Evolutionary conservation across 2,113 vertebrate genomes (phyloP), one percentile per base, ranked within the genome.

Genomic region (Okapia johnstoni): DNA sequence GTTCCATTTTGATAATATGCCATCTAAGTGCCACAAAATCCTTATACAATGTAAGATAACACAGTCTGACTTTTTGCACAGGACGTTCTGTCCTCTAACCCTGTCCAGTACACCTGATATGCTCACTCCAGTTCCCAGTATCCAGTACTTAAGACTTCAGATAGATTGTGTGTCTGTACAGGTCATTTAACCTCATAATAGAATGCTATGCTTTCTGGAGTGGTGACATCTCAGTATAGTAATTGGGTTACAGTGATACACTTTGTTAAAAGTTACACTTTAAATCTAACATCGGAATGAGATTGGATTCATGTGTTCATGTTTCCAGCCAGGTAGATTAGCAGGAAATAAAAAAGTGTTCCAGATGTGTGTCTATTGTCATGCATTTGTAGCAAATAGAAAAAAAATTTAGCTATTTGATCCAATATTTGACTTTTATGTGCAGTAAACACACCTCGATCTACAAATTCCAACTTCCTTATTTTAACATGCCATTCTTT

Each of bases 251-350:
- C 33, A 90, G 60, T 86, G 61, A 63, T 96, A 96, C 9, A 40
- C 86, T 77, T 81, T 83, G 16, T 92, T 94, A 85, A 96, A 89
- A 63, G 73, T 95, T 85, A 83, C 17, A 85, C 48, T 81, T 94
- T 50, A 92, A 97, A 73, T 89, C 88, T 36, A 96, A 90, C 55
- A 46, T 46, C n/a, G 61, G n/a, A 25, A 48, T 7, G 30, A 85
- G 46, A 89, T 54, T 84, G 23, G 43, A 85, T 85, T 92, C 60
- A 70, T 88, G 46, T 88, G 28, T 50, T 92, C 60, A 30, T 76
- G 54, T 76, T 85, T 86, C 60, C 43, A 90, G 21, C 60, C 2
- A 93, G 55, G 61, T 83, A 90, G 46, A 77, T 84, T 83, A 96
- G 86, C 28, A 87, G 40, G 21, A 93, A 90, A 58, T 83, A 79